phyloP scores from a whole-genome alignment of 2,888 invertebrate genomes.

The Ochropacha duplaris region DNA sequence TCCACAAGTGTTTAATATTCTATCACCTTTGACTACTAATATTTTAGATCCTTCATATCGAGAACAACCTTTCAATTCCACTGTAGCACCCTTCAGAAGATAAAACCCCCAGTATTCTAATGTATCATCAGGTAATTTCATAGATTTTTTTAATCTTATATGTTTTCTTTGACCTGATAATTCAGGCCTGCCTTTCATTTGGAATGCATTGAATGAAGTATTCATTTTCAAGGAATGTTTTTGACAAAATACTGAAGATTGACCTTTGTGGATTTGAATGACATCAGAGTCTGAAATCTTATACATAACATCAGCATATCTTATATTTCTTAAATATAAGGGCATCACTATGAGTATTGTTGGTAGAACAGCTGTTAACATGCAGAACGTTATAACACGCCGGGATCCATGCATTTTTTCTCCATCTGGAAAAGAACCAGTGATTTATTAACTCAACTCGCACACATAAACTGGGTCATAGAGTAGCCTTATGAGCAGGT shows the following conservation, averaged over 20 bases:
- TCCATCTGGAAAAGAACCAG: conserved; percentile 77
- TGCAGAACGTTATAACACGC: conserved; percentile 90
- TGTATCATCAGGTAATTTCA: conserved; percentile 92
- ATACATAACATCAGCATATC: conserved; percentile 90
- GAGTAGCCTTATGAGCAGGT: too few species aligned
- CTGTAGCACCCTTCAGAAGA: conserved; percentile 89
- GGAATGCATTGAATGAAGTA: conserved; percentile 87
- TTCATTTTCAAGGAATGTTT: conserved; percentile 91
- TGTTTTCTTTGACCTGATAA: conserved; percentile 88
- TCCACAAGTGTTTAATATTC: conserved; percentile 89
- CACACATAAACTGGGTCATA: neutral
- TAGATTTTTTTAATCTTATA: conserved; percentile 90
- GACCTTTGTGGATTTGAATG: conserved; percentile 90
- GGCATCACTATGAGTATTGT: conserved; percentile 89
- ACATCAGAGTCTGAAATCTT: conserved; percentile 93
- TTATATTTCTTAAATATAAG: conserved; percentile 88
- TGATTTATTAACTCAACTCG: neutral
- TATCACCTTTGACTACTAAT: conserved; percentile 91
- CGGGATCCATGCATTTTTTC: conserved; percentile 91
- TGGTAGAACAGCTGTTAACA: conserved; percentile 89
- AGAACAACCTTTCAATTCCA: conserved; percentile 90
- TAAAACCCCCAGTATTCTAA: conserved; percentile 95
- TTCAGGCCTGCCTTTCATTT: conserved; percentile 87
- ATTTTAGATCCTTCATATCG: conserved; percentile 90
- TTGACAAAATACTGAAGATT: conserved; percentile 92